phyloP scores from a whole-genome alignment of 1,140 invertebrate species.

The Scaptomyza hsui region DNA sequence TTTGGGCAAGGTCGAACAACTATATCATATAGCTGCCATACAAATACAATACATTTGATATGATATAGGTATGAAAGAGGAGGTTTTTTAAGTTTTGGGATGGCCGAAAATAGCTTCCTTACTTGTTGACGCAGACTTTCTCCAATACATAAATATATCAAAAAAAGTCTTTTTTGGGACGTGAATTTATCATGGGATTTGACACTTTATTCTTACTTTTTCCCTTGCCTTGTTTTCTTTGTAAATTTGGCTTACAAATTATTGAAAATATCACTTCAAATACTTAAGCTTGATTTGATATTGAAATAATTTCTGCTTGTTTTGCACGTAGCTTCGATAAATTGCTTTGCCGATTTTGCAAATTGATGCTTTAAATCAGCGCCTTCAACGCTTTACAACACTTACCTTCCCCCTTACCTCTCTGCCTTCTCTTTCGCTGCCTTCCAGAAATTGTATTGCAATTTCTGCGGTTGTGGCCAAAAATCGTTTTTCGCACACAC shows the following conservation, averaged over 20 bases:
- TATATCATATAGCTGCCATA: too few relatives aligned
- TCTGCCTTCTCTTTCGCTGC: background rate
- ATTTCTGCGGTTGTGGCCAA: conserved; percentile 48
- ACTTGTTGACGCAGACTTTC: too few relatives aligned
- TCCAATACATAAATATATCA: too few relatives aligned
- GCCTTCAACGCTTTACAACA: background rate
- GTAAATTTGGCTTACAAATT: background rate
- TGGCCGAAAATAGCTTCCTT: too few relatives aligned
- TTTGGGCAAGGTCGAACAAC: too few relatives aligned
- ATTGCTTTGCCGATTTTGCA: conserved; percentile 31
- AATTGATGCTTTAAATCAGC: conserved; percentile 44
- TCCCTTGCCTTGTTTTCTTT: background rate
- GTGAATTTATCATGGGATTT: too few relatives aligned
- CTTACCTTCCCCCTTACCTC: background rate
- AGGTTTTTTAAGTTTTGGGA: too few relatives aligned
- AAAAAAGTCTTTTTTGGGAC: too few relatives aligned
- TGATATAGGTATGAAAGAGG: too few relatives aligned
- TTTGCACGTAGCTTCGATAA: conserved; percentile 9
- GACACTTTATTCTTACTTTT: background rate
- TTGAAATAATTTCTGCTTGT: background rate
- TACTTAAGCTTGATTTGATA: background rate
- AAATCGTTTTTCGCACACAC: conserved; percentile 57
- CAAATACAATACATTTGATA: too few relatives aligned
- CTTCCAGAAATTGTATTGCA: conserved; percentile 34
- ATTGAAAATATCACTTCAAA: background rate